Base-by-base conservation (phyloP, 2,888 invertebrate genomes). In the Gymnoscelis rufifasciata region DNA sequence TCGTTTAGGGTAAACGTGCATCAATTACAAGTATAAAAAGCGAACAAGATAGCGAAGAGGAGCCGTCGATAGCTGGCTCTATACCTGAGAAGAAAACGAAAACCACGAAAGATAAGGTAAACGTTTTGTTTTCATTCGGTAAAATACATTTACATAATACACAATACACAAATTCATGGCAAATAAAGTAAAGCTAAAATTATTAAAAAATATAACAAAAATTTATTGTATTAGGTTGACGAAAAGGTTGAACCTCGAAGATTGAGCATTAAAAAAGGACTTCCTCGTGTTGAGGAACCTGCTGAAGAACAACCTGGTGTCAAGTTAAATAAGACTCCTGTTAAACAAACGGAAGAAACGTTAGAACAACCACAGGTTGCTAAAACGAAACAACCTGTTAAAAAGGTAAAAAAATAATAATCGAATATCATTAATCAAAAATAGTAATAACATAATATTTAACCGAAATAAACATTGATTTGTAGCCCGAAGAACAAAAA, bases 21-120 rank as follows among this genome's bases (percentile, higher is more conserved):
- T 87, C 87, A 40, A 68, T 88, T 47, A 73, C 87, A 57, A 86
- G 78, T 52, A 60, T 83, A 60, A 80, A 73, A 73, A 84, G 82
- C 65, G 82, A 80, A 72, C 72, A 75, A 63, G 74, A 82, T 7
- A 84, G 83, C 60, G 86, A 87, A 53, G 87, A 87, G 46, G 87
- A 84, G 61, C 64, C 68, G 24, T 84, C 87, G 24, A 49, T 80
- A 14, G 77, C 80, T 45, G 64, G 74, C 47, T 74, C 83, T 19
- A 66, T 58, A 31, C 74, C 79, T 3, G 86, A 84, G 61, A 81
- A 81, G 70, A 84, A 81, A 56, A 28, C 75, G 38, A 83, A 83
- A 68, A 52, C 69, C 55, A 74, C 69, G 38, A 71, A 71, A 50
- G 63, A 66, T 44, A 75, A 83, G 82, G 80, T 81, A 75, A 15